These are phyloP conservation scores for Cynodonichthys magdalenae DNA, from an alignment of 2,797 vertebrate species.

Conservation along the genomic window DNA sequence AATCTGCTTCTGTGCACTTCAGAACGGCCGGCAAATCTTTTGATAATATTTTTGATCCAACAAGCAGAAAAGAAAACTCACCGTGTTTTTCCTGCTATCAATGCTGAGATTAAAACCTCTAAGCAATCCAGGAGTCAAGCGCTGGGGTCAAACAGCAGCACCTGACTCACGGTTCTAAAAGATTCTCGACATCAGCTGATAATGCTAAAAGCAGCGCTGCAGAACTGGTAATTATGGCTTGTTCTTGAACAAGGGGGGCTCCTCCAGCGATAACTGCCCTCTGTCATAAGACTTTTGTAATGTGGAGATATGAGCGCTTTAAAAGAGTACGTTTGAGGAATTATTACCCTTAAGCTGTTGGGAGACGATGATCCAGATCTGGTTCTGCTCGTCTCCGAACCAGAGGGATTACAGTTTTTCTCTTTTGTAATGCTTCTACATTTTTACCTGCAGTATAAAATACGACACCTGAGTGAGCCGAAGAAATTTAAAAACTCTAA, in stretches of 20 bases:
- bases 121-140: constrained; percentile 20
- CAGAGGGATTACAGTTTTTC: constrained; percentile 73
- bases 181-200: constrained; percentile 46
- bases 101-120: constrained; percentile 4
- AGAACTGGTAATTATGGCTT: constrained; percentile 61
- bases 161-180: constrained; percentile 41
- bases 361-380: constrained; percentile 71
- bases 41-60: constrained; percentile 60
- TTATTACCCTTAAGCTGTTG: constrained; percentile 73
- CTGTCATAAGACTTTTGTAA: constrained; percentile 67
- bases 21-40: constrained; percentile 67
- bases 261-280: constrained; percentile 60
- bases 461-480: constrained; percentile 30
- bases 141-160: constrained; percentile 45
- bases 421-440: constrained; percentile 19
- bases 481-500: constrained; percentile 29
- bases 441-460: constrained; percentile 26
- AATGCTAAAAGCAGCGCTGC: constrained; percentile 51
- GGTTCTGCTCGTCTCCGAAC: constrained; percentile 69
- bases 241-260: constrained; percentile 54
- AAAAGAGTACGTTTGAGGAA: constrained; percentile 70
- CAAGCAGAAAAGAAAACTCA: constrained; percentile 51
- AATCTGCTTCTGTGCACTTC: constrained; percentile 55
- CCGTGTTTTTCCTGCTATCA: constrained; percentile 44
- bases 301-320: constrained; percentile 57